Conservation (phyloP, 2,113 vertebrate genomes). For the Pteruthius melanotis region DNA sequence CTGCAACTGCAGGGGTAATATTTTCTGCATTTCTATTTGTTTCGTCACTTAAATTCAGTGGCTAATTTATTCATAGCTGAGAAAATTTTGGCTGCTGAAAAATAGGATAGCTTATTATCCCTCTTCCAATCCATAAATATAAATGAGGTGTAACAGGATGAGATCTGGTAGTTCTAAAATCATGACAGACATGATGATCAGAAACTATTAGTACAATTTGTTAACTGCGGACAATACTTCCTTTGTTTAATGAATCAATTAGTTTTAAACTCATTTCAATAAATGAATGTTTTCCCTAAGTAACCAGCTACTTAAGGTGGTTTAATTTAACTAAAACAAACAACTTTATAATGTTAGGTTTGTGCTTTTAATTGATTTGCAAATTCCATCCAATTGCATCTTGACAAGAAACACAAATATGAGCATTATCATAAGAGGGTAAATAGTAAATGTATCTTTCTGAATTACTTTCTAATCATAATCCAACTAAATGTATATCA, state of each 20-base stretch:
- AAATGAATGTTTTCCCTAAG: conserved; percentile 13
- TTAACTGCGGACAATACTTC: background rate
- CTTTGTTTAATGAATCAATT: conserved; percentile 47
- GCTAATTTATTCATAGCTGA: conserved; percentile 39
- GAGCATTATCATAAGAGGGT: background rate
- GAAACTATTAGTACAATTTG: conserved; percentile 25
- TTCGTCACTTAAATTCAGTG: conserved; percentile 2
- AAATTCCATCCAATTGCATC: background rate
- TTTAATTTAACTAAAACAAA: conserved; percentile 48
- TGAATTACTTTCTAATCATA: background rate
- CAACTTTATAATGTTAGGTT: background rate
- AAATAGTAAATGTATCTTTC: background rate
- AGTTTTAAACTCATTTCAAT: conserved; percentile 11
- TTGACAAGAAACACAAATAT: background rate
- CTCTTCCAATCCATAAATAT: conserved; percentile 36
- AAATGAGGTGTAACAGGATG: conserved; percentile 40
- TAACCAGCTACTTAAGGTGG: conserved; percentile 20
- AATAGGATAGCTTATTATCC: conserved; percentile 1
- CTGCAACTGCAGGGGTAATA: background rate
- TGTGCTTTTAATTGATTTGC: conserved; percentile 11
- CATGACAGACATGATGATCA: conserved; percentile 30
- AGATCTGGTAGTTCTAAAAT: conserved; percentile 32
- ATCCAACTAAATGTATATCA: background rate
- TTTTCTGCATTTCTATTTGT: conserved; percentile 11
- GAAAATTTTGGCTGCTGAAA: conserved; percentile 17